Evolutionary conservation across 2,888 invertebrate genomes (phyloP), one percentile per base, ranked within the genome.

Genomic region (Salpingus planirostris): DNA sequence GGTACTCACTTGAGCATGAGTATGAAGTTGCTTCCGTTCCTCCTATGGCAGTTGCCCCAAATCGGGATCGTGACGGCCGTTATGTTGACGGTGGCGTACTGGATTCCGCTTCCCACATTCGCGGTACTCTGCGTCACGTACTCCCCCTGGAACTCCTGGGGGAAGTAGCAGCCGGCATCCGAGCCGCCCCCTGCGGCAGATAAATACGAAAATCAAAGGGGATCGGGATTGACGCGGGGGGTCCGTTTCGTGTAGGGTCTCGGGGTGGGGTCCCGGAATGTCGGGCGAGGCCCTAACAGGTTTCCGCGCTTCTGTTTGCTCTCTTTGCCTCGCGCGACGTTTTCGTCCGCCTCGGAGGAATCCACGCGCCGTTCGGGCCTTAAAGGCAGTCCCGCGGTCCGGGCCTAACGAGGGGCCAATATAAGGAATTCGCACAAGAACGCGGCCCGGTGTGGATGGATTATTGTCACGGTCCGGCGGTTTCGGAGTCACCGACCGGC

Each of bases 91-190:
- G 66, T 60, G 31, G 72, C 73, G 53, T 78, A 78, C 42, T 71
- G 71, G 36, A 77, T 68, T 33, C 67, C 66, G 43, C 68, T 68
- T n/a, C 62, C 63, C 6, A 60, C 59, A 41, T 60, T 62, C 25
- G 54, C 55, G 52, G 54, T 57, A 55, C 54, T 67, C 60, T 78
- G 78, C 66, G 74, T 76, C 42, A 73, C 63, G 55, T 70, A 79
- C 43, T 74, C 72, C 13, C 78, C 78, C 62, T 78, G 77, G 46
- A 73, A 71, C 57, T 76, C 76, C 36, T 72, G 69, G 13, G 76
- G 71, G 58, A 79, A 78, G 58, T 75, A 78, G 57, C 78, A 79
- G 21, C 69, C 65, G 24, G 65, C 67, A 39, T 48, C 43, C 29
- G 40, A 26, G 13, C 21, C 11, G 13, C 31, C 24, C 33, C 35